phyloP scores from a whole-genome alignment of 2,113 vertebrate species.

The Chaetodon trifascialis region DNA sequence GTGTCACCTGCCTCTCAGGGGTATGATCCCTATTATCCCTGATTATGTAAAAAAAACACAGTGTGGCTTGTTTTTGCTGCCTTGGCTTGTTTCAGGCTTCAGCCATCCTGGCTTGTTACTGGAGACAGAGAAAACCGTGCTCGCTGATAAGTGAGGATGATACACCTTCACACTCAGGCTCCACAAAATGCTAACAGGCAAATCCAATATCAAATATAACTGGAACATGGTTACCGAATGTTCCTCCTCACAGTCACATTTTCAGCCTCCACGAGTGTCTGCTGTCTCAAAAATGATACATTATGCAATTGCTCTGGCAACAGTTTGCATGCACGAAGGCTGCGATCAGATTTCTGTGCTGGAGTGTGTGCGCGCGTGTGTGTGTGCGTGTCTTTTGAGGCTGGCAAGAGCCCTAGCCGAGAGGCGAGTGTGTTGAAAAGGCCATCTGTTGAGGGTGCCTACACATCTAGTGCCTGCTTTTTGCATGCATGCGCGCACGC shows the following conservation, averaged over 20 bases:
- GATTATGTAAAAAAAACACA: neutral
- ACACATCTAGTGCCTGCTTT: slow-evolving; percentile 51
- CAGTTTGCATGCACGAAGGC: slow-evolving; percentile 42
- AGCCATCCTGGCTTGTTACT: neutral
- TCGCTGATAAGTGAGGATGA: neutral
- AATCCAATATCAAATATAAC: slow-evolving; percentile 5
- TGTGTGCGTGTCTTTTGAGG: slow-evolving; percentile 38
- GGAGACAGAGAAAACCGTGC: neutral
- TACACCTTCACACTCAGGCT: neutral
- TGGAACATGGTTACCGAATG: slow-evolving; percentile 7
- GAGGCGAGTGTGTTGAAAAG: slow-evolving; percentile 70
- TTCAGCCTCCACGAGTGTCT: slow-evolving; percentile 31
- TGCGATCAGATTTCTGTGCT: slow-evolving; percentile 41
- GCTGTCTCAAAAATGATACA: slow-evolving; percentile 53
- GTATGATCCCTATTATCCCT: neutral
- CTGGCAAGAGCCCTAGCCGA: slow-evolving; percentile 58
- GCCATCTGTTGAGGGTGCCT: slow-evolving; percentile 73
- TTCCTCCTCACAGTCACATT: slow-evolving; percentile 44
- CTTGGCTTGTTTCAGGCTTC: neutral
- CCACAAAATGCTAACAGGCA: neutral
- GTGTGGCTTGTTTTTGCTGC: neutral
- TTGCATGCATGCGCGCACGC: slow-evolving; percentile 5
- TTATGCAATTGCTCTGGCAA: slow-evolving; percentile 68
- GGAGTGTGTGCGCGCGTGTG: slow-evolving; percentile 21
- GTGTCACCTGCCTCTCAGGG: neutral